These are phyloP conservation scores for Oncorhynchus keta DNA, from an alignment of 2,113 vertebrate species.

Conservation along the genomic window DNA sequence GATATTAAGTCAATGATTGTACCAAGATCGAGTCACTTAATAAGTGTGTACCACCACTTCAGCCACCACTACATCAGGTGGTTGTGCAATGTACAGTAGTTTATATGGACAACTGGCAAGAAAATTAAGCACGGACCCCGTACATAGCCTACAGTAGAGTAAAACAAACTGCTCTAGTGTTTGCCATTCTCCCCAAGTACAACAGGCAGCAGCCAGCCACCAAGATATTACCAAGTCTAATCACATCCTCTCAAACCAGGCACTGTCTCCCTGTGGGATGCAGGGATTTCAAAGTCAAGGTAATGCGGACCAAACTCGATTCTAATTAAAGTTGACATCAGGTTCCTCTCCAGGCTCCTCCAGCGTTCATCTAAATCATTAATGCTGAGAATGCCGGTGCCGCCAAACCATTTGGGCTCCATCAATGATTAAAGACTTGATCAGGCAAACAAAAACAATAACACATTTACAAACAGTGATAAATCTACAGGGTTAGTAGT, in stretches of 20 bases:
- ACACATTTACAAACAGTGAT: conserved; percentile 56
- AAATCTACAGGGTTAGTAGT: too few species aligned
- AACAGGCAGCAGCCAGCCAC: conserved; percentile 27
- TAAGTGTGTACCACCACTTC: conserved; percentile 24
- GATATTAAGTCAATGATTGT: conserved; percentile 37
- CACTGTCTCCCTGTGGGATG: conserved; percentile 65
- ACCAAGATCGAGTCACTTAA: neutral
- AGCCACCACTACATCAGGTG: neutral
- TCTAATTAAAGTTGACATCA: conserved; percentile 76
- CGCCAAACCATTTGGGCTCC: conserved; percentile 62
- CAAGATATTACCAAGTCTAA: conserved; percentile 59
- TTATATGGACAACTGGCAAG: neutral
- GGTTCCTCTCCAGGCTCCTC: conserved; percentile 54
- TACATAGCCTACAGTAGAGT: neutral
- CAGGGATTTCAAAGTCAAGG: conserved; percentile 72
- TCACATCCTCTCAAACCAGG: conserved; percentile 58
- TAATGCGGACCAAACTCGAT: conserved; percentile 68
- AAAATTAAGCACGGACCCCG: neutral
- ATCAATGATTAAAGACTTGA: conserved; percentile 69
- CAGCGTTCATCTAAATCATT: conserved; percentile 75
- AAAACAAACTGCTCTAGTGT: neutral
- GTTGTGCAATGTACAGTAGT: neutral
- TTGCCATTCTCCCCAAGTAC: conserved; percentile 35
- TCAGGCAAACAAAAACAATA: conserved; percentile 59
- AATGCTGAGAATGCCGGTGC: conserved; percentile 65